Base-by-base conservation (phyloP, 2,797 vertebrate genomes). In the Cirrhinus mrigala region DNA sequence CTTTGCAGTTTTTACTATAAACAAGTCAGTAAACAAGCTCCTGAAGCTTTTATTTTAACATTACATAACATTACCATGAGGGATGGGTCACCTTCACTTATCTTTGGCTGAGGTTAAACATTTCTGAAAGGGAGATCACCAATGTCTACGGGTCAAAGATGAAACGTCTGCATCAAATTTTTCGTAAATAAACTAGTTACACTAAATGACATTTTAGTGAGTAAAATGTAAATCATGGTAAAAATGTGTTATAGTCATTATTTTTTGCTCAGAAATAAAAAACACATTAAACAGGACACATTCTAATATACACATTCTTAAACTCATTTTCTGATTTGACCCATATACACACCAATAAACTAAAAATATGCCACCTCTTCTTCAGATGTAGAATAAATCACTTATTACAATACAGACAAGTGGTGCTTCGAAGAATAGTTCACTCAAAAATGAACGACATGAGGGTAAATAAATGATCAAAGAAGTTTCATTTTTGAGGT, bases 1-100 rank as follows among this genome's bases (percentile, higher is more conserved):
- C 15, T 8, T 52, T 3, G n/a, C 1, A 1, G 82, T 75, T 50
- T 66, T 20, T 24, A 75, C 58, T 33, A 50, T 54, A 76, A 83
- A 64, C 46, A 76, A 6, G 46, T 24, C 5, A 4, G 46, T 40
- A 66, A 66, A 68, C 48, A 76, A 82, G 54, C 66, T 50, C 29
- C n/a, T 29, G 20, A n/a, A 60, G 56, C 27, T 64, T 64, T 64
- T 52, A 68, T 44, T 52, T 50, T 22, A 66, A 24, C 29, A 18
- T 52, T 64, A 1, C 4, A n/a, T 5, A 75, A 60, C 24, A 64
- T 62, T 74, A n/a, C 44, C 24, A 69, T 22, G 22, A 83, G 10
- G 60, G 73, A n/a, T 5, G 7, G 29, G 74, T 77, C 81, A 83
- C 74, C 82, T 70, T 70, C 48, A 58, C 11, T 44, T 77, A 74